Base-by-base conservation (phyloP, 2,797 vertebrate species). In the Lepus townsendii region DNA sequence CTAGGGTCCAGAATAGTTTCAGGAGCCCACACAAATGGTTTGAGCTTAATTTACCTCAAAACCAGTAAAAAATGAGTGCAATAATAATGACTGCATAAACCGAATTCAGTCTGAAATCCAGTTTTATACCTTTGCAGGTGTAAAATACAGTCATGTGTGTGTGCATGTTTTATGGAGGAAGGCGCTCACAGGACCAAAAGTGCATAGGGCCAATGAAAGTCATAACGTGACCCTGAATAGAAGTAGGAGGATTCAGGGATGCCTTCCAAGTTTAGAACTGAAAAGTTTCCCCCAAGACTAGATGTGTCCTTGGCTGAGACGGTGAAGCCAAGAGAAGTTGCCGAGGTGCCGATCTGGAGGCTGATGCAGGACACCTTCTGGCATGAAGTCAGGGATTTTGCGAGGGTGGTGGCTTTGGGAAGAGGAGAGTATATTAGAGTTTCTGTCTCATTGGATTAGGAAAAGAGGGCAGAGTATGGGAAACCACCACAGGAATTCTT, bases 401-500 rank as follows among this genome's bases (percentile, higher is more conserved):
- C 82, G 26, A 26, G 76, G 20, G 54, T 71, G 69, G 32, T 30
- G 69, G 30, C 75, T 90, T 50, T 68, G 42, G 32, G 71, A 76
- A 83, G 57, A 84, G 42, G 32, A 90, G 38, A 38, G 1, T 65
- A 11, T 63, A 69, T 93, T 90, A 90, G 38, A 80, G 17, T 17
- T 85, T 57, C 26, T n/a, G 30, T 85, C n/a, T 80, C 38, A 66
- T 47, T 68, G 73, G 76, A 13, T 73, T 75, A 42, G 20, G 69
- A 73, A 90, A 24, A 63, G n/a, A 72, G 42, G 42, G 10, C 38
- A 24, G 72, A 50, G 27, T 84, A 27, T 52, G 85, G 38, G 7
- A 90, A 63, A 92, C 57, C 20, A 30, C 24, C 17, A 24, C 30
- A n/a, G 57, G 84, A 83, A 88, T 79, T 83, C 83, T 77, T 77